Conservation (phyloP, 2,113 vertebrate genomes). For the Oceanites oceanicus region DNA sequence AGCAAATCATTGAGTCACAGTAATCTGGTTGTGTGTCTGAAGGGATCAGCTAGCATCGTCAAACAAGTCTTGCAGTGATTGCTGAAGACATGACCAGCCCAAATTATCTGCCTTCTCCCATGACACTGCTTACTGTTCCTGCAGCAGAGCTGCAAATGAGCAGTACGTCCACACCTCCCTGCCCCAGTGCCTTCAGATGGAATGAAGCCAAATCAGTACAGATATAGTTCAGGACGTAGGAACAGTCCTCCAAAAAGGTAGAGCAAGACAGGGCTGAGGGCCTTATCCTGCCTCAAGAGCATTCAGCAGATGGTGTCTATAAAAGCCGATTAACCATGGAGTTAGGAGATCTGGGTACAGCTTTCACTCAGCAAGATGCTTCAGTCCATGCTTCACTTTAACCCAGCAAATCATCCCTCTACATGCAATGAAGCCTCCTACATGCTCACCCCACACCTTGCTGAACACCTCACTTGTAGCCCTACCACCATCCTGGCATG, state of each 20-base stretch:
- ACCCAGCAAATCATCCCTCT: fast-evolving
- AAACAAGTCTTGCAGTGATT: background rate
- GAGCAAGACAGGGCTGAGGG: background rate
- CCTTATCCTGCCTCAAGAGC: background rate
- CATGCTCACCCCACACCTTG: background rate
- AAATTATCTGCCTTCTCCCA: background rate
- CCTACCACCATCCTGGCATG: background rate
- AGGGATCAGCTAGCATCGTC: background rate
- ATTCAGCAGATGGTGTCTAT: background rate
- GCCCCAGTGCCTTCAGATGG: fast-evolving
- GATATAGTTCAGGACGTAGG: background rate
- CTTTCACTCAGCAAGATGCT: background rate
- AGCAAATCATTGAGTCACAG: background rate
- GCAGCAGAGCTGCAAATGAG: background rate
- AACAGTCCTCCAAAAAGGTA: background rate
- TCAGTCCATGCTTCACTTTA: background rate
- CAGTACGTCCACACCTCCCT: background rate
- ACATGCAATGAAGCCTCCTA: background rate
- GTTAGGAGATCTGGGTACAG: background rate
- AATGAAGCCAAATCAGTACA: background rate
- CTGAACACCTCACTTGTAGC: background rate
- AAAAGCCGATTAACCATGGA: background rate
- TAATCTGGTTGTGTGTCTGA: background rate
- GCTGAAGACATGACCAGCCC: background rate
- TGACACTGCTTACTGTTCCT: background rate